Base-by-base conservation (phyloP, 2,888 invertebrate genomes). In the Ryuthela nishihirai region DNA sequence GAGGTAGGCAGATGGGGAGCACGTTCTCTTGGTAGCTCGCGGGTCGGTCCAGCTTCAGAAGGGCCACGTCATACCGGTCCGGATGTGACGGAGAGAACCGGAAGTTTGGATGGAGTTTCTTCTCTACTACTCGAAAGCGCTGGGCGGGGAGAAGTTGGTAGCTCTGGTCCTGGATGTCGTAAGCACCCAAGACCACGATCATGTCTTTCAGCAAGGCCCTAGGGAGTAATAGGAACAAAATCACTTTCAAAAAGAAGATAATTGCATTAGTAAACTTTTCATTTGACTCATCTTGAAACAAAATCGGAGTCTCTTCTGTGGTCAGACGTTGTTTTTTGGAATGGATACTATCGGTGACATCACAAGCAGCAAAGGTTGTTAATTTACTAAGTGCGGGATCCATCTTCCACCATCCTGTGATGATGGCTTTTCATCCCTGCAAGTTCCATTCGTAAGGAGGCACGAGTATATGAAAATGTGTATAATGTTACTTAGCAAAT, bases 21-120 rank as follows among this genome's bases (percentile, higher is more conserved):
- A 89, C 87, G 69, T 88, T 86, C 35, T 77, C 80, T 52, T 78
- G 78, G 67, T 80, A 82, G 50, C 74, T 73, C 12, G 87, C 83
- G 0, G 85, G 83, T 1, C 83, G 80, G 7, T 85, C 79, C n/a
- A 89, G 74, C 67, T 83, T 81, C 23, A 89, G 75, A 1, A 89
- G 74, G 0, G 88, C 89, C 54, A 89, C 78, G 73, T 89, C 88
- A 72, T 72, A 77, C 64, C 75, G 74, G 65, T 54, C 89, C 0
- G 88, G 88, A 69, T 89, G 89, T 0, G 88, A 88, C 71, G 85
- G 80, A 5, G 87, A 82, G 71, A 85, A 89, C 70, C 86, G 83
- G 72, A 89, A 89, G 25, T 83, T 80, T 0, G 89, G 89, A 73
- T 89, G 88, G 3, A 89, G 81, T 50, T 87, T 81, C 72, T 86